Conservation (phyloP, 2,797 vertebrate genomes). For the Liasis olivaceus region DNA sequence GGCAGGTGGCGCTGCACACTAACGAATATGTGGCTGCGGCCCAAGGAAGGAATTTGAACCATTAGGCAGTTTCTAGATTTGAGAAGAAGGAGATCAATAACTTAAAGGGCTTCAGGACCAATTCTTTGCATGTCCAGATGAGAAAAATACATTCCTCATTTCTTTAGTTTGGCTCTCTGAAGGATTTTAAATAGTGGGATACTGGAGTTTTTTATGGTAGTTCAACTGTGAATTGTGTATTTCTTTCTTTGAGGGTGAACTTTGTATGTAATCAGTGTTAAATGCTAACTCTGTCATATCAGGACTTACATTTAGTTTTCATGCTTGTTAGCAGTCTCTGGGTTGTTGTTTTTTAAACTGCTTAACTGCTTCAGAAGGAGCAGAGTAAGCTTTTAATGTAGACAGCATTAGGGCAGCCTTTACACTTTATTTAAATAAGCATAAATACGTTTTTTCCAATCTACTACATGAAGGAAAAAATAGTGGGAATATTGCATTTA, state of each 20-base stretch:
- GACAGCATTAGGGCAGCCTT: not conserved
- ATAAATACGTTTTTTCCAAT: not conserved
- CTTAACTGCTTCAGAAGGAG: not conserved
- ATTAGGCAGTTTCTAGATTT: accelerated
- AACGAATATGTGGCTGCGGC: not conserved
- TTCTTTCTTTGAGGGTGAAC: not conserved
- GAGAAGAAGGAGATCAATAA: not conserved
- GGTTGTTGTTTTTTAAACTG: not conserved
- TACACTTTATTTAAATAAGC: not conserved
- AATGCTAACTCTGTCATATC: not conserved
- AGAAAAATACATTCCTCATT: not conserved
- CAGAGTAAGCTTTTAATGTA: not conserved
- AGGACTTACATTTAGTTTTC: not conserved
- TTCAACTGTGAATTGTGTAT: not conserved
- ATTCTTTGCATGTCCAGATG: not conserved
- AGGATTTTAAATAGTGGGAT: not conserved
- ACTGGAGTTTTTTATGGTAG: not conserved
- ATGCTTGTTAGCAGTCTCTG: not conserved
- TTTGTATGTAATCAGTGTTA: not conserved
- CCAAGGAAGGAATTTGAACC: accelerated
- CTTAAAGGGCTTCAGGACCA: not conserved
- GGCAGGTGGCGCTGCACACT: conserved; percentile 62
- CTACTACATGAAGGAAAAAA: not conserved
- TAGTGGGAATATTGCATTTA: not conserved
- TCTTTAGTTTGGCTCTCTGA: not conserved